These are phyloP conservation scores for Oscheius sp. DNA, from an alignment of 2,888 invertebrate genomes.

Conservation along the genomic window DNA sequence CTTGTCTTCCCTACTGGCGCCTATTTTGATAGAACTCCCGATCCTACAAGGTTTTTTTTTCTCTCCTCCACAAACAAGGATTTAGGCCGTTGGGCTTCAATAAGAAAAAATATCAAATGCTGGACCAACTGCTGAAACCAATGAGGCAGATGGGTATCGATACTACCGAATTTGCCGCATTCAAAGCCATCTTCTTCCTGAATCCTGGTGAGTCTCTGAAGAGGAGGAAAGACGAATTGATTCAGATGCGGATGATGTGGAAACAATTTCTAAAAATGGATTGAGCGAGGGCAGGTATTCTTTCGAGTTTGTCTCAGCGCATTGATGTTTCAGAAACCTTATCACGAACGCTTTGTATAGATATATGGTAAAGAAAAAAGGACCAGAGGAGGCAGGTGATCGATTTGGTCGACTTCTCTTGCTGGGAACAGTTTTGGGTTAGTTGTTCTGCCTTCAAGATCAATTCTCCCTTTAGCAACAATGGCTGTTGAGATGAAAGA, in stretches of 20 bases:
- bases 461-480: conserved; percentile 54
- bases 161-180: conserved; percentile 67
- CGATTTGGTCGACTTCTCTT: conserved; percentile 65
- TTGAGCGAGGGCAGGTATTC: conserved; percentile 59
- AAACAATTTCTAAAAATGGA: conserved; percentile 44
- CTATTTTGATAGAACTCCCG: conserved; percentile 65
- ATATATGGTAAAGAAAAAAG: conserved; percentile 62
- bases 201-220: conserved; percentile 61
- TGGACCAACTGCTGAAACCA: conserved; percentile 67
- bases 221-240: conserved; percentile 26
- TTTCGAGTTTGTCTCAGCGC: too few relatives aligned
- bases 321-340: too few relatives aligned
- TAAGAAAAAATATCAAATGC: conserved; percentile 64
- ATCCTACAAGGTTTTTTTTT: conserved; percentile 61
- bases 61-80: neutral
- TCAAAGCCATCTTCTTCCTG: conserved; percentile 69
- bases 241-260: conserved; percentile 67
- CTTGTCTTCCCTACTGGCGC: conserved; percentile 69
- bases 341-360: conserved; percentile 68
- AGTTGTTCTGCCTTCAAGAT: conserved; percentile 61
- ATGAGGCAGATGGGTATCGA: conserved; percentile 64
- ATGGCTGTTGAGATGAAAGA: conserved; percentile 69
- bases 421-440: conserved; percentile 61
- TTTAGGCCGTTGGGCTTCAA: conserved; percentile 54
- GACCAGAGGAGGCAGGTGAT: conserved; percentile 64